Conservation (phyloP, 2,797 vertebrate genomes). For the Halcyon smyrnensis region DNA sequence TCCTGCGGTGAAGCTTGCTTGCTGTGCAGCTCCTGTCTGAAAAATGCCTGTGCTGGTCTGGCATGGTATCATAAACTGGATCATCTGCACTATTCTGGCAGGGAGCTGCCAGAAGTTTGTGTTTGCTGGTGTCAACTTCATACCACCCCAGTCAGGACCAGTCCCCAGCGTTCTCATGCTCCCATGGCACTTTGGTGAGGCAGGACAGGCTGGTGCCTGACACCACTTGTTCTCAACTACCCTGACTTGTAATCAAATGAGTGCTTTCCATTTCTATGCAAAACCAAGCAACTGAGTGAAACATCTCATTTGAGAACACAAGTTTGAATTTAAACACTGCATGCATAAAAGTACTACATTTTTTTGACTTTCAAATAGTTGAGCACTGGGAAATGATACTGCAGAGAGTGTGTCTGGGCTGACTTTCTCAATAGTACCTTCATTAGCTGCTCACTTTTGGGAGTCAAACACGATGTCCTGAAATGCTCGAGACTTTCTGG, state of each 20-base stretch:
- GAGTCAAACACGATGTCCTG: not conserved
- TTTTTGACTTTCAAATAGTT: constrained; percentile 46
- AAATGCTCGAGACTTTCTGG: not conserved
- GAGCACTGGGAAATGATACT: not conserved
- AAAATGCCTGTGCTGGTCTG: not conserved
- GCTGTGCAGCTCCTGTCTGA: not conserved
- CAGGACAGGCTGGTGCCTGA: not conserved
- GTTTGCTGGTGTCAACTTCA: not conserved
- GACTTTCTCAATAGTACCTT: not conserved
- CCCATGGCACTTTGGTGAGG: rapidly evolving
- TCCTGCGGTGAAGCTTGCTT: not conserved
- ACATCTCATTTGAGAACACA: not conserved
- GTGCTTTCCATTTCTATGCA: not conserved
- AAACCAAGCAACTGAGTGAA: not conserved
- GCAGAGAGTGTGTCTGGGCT: not conserved
- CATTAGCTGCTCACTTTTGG: not conserved
- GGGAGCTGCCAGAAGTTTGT: not conserved
- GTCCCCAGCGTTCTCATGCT: rapidly evolving
- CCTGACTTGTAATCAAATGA: not conserved
- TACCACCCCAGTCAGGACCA: rapidly evolving
- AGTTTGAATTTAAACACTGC: not conserved
- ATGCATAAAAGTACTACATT: not conserved
- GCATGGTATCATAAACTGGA: not conserved
- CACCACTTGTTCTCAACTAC: not conserved
- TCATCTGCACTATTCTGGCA: not conserved